Base-by-base conservation (phyloP, 2,888 invertebrate species). In the Synergus japonicus region DNA sequence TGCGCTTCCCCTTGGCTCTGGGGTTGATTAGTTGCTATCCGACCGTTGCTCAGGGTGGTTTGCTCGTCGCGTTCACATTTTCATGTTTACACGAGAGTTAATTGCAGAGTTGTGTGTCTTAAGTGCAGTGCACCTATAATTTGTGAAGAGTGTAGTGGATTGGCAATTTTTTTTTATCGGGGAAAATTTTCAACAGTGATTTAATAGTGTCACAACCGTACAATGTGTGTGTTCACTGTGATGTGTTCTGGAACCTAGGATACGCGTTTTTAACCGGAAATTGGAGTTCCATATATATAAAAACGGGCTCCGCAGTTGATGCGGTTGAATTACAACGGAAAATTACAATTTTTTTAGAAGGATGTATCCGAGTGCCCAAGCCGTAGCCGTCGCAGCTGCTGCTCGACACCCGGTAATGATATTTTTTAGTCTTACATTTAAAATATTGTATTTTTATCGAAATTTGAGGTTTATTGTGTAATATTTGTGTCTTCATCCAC, bases 1-100 rank as follows among this genome's bases (percentile, higher is more conserved):
- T n/a, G 67, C 46, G 13, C 22, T 49, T 69, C 29, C 49, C 69
- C 49, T 66, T 69, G 73, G 73, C 73, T n/a, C 54, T 73, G 73
- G 73, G 73, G 73, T 58, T 73, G 73, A 73, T 73, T 73, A 73
- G 73, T 73, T 73, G 73, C 73, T 73, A 73, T n/a, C 73, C 73
- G 73, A 73, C 73, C 41, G 73, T 73, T 73, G 37, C 12, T 0
- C 5, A 37, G 73, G 37, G 5, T 41, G 54, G 37, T 7, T 58
- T 73, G 7, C 18, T 18, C 37, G 54, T 73, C 73, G 73, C 5
- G 37, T 73, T 54, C n/a, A n/a, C 5, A 41, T 4, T n/a, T 54
- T 73, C 3, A 54, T 73, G 73, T 73, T 73, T 73, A 58, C 73
- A 73, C 73, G 41, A 58, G 73, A n/a, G 37, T 73, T 73, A 41